Evolutionary conservation across 1,140 invertebrate genomes (phyloP).

Genomic region (Lepidurus arcticus): DNA sequence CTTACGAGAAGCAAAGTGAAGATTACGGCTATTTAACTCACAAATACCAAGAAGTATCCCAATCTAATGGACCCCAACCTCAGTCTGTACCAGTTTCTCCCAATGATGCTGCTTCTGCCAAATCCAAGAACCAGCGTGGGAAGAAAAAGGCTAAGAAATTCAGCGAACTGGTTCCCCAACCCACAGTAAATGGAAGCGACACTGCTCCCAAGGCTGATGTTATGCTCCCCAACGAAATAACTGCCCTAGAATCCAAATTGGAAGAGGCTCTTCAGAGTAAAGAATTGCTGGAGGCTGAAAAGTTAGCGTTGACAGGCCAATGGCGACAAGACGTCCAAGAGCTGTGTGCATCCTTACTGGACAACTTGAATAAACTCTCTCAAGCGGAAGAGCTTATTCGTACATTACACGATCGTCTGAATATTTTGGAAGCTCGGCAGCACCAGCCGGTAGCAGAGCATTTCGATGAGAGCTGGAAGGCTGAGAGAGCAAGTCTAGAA

Average conservation of each 20-base stretch:
- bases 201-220: neutral
- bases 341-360: neutral
- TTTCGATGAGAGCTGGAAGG: neutral
- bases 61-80: neutral
- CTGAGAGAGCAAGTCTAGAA: neutral
- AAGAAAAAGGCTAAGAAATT: slow-evolving; percentile 16
- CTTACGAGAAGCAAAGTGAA: neutral
- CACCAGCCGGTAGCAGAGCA: neutral
- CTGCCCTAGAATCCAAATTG: neutral
- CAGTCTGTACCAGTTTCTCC: neutral
- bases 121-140: neutral
- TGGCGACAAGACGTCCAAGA: neutral
- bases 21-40: neutral
- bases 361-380: neutral
- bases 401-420: neutral
- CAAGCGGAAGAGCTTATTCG: neutral
- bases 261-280: neutral
- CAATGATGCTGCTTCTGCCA: neutral
- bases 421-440: neutral
- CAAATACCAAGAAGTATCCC: neutral
- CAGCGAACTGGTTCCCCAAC: neutral
- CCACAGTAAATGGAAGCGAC: neutral
- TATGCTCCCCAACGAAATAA: neutral
- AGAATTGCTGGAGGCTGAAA: neutral
- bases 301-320: neutral